Base-by-base conservation (phyloP, 2,888 invertebrate species). In the Lysandra coridon region DNA sequence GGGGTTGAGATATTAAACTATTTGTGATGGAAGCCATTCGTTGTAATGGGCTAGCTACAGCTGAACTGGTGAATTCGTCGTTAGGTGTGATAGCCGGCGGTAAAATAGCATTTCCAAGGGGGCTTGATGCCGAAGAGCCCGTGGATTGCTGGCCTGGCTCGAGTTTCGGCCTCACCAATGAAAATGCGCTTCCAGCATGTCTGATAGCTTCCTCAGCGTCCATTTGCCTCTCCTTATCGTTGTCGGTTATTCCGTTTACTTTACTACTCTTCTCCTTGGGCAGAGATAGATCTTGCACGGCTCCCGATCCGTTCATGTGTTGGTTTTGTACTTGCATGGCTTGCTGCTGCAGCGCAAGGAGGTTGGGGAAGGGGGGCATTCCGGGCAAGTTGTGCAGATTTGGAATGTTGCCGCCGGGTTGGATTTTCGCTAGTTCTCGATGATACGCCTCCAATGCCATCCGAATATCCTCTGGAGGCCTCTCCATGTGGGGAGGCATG, bases 21-120 rank as follows among this genome's bases (percentile, higher is more conserved):
- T 99, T 99, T 75, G 99, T 99, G 85, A 99, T 99, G 83, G 98
- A 99, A 81, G 99, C 99, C 99, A 99, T 99, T 87, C 99, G 95
- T 91, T 99, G 99, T 78, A 99, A 94, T 0, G 99, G 99, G 88
- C 98, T 98, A 37, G 98, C 98, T 12, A 98, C 98, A 0, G 98
- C 97, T 3, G 97, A 96, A 82, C 95, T 96, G 79, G 96, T 96
- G 85, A 98, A 98, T 87, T 98, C 98, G 80, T 97, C 97, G 84
- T 96, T 96, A 53, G 97, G 97, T 74, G 97, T 97, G 92, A 97
- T 96, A 69, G 97, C 97, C 0, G 98, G 98, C 76, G 98, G 98
- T 83, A 98, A 93, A 85, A 98, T 98, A 69, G 97, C 96, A 89
- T 98, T 98, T 78, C 98, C 97, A 49, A 98, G 92, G 0, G 98